Percentiles rank a stretch among this genome's conserved stretches.
These are phyloP conservation scores for Hephaestus fuliginosus DNA, from an alignment of 2,797 vertebrate species.

Conservation along the genomic window DNA sequence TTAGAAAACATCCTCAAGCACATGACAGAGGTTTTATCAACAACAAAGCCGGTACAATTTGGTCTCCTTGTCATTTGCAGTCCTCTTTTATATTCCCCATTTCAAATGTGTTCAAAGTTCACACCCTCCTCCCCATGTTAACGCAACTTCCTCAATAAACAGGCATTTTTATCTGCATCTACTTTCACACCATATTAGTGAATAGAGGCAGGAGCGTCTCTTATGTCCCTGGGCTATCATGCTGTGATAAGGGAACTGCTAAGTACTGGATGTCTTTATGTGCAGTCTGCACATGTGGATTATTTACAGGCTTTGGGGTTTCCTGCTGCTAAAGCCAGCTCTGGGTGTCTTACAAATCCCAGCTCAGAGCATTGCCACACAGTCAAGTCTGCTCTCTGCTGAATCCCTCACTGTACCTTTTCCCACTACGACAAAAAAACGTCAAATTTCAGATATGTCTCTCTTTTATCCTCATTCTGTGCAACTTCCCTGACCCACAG, in stretches of 20 bases:
- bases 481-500: conserved; percentile 40
- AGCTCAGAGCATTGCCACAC: conserved; percentile 80
- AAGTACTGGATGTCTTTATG: conserved; percentile 85
- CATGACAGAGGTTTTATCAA: conserved; percentile 80
- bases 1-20: conserved; percentile 88
- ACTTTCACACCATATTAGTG: conserved; percentile 78
- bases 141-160: conserved; percentile 79
- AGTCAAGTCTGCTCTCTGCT: conserved; percentile 70
- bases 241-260: conserved; percentile 82
- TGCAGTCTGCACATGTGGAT: conserved; percentile 83
- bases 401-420: conserved; percentile 61
- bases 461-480: conserved; percentile 23
- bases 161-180: conserved; percentile 77
- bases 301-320: conserved; percentile 87
- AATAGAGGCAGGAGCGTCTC: conserved; percentile 74
- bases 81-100: conserved; percentile 71
- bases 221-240: conserved; percentile 79
- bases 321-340: conserved; percentile 85
- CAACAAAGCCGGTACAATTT: conserved; percentile 72
- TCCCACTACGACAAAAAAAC: conserved; percentile 35
- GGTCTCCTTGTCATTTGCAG: conserved; percentile 77
- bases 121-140: conserved; percentile 65
- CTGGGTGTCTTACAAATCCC: conserved; percentile 83
- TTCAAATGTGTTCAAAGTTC: conserved; percentile 77
- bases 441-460: conserved; percentile 35